These are phyloP conservation scores for Drosophila pseudotalamancana DNA, from an alignment of 2,888 invertebrate genomes.

Conservation along the genomic window DNA sequence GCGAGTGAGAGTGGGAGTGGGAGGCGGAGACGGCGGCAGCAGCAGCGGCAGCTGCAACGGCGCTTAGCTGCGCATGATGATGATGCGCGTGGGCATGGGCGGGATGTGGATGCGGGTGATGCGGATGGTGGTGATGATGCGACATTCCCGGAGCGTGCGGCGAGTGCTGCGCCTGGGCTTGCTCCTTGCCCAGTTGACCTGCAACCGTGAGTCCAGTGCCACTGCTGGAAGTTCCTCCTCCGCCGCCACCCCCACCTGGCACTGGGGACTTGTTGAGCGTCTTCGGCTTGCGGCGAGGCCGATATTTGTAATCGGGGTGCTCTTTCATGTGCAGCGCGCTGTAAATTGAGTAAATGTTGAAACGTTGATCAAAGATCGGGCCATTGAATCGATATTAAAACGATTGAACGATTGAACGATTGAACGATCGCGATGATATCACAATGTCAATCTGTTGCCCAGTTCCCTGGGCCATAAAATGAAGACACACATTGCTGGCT, in stretches of 20 bases:
- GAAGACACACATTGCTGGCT: background rate
- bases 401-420: constrained; percentile 57
- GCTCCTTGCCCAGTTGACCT: constrained; percentile 55
- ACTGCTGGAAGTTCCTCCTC: constrained; percentile 11
- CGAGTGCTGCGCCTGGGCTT: constrained; percentile 53
- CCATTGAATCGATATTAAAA: constrained; percentile 42
- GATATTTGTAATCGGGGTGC: constrained; percentile 96
- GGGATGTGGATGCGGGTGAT: constrained; percentile 51
- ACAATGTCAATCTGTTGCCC: constrained; percentile 49
- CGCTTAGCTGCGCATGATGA: constrained; percentile 67
- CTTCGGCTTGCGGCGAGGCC: constrained; percentile 94
- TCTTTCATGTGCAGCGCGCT: constrained; percentile 97
- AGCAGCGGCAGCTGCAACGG: constrained; percentile 62
- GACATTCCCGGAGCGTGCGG: constrained; percentile 41
- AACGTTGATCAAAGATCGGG: constrained; percentile 63
- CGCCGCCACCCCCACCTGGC: constrained; percentile 60
- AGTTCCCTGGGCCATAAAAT: constrained; percentile 32
- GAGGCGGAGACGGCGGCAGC: constrained; percentile 49
- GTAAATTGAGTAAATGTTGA: constrained; percentile 79
- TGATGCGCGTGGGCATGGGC: constrained; percentile 61
- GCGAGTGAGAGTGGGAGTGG: constrained; percentile 55
- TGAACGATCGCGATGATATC: constrained; percentile 61
- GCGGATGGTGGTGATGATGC: constrained; percentile 60
- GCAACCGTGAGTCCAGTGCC: constrained; percentile 7
- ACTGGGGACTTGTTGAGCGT: constrained; percentile 88